Evolutionary conservation across 1,140 invertebrate genomes (phyloP).

Genomic region (Saccostrea glomerata): DNA sequence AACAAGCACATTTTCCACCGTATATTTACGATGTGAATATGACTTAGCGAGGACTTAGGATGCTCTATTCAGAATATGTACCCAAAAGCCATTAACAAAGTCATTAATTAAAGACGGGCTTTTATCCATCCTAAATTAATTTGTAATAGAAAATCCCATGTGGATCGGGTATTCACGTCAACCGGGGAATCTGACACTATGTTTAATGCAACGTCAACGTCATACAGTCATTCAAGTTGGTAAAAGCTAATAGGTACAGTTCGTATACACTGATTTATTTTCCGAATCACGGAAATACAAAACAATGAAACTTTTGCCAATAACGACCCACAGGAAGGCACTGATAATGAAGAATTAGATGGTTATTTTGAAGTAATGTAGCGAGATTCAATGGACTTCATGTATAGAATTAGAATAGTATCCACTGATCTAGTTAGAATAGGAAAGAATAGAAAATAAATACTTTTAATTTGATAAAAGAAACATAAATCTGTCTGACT

Average conservation of each 20-base stretch:
- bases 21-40: no score
- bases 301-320: not conserved
- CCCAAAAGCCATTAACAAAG: not conserved
- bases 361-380: not conserved
- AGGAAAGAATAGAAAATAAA: no score
- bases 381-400: not conserved
- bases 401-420: no score
- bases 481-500: no score
- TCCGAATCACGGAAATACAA: not conserved
- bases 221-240: not conserved
- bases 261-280: not conserved
- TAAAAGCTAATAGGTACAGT: slow-evolving; percentile 34
- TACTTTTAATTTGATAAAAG: no score
- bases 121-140: slow-evolving; percentile 13
- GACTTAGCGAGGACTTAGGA: no score
- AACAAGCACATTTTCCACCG: no score
- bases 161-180: not conserved
- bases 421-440: no score
- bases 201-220: not conserved
- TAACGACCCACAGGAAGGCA: not conserved
- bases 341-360: not conserved
- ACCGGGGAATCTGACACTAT: not conserved
- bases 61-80: not conserved
- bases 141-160: not conserved
- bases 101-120: not conserved